Evolutionary conservation across 1,140 invertebrate species (phyloP).

Genomic region (Popillia japonica): DNA sequence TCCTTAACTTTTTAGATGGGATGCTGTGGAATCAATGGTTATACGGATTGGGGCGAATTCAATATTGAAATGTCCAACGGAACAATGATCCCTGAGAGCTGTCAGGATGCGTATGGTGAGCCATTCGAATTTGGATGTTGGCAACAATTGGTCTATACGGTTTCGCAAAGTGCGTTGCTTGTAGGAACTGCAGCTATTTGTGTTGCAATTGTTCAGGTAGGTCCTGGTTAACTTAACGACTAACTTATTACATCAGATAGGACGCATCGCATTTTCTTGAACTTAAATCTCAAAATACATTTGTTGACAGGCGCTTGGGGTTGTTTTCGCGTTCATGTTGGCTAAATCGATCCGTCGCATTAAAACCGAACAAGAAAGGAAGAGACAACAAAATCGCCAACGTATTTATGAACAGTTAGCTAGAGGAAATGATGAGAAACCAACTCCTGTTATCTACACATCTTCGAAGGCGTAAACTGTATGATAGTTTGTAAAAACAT

Average conservation of each 20-base stretch:
- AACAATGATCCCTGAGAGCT: conserved; percentile 42
- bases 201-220: conserved; percentile 81
- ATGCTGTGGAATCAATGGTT: conserved; percentile 76
- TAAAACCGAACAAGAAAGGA: conserved; percentile 74
- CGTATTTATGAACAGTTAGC: conserved; percentile 60
- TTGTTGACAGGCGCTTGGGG: conserved; percentile 77
- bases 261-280: too few relatives aligned
- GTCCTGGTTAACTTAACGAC: not conserved
- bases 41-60: conserved; percentile 69
- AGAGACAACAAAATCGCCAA: conserved; percentile 72
- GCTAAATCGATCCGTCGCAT: conserved; percentile 82
- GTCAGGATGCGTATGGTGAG: not conserved
- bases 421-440: conserved; percentile 44
- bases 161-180: conserved; percentile 77
- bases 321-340: conserved; percentile 85
- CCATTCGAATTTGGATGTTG: conserved; percentile 68
- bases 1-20: conserved; percentile 66
- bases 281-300: too few relatives aligned
- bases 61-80: conserved; percentile 51
- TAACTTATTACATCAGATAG: too few relatives aligned
- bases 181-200: conserved; percentile 82
- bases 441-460: conserved; percentile 51
- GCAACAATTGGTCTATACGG: conserved; percentile 68
- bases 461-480: conserved; percentile 10
- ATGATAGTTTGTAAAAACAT: conserved; percentile 1